Evolutionary conservation across 2,888 invertebrate species (phyloP).

Genomic region (Leucoptera coffeella): DNA sequence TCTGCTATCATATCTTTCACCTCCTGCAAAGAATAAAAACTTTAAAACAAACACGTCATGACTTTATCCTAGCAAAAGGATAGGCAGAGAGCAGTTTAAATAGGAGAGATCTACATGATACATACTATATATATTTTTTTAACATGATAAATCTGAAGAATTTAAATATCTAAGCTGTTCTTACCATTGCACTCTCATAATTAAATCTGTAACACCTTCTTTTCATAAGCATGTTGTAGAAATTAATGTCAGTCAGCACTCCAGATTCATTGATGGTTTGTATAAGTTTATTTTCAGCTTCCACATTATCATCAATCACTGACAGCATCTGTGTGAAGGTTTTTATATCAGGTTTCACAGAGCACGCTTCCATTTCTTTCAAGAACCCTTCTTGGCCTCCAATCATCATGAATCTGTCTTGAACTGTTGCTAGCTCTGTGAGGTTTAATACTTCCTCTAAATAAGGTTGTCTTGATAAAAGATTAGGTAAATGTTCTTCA

Average conservation of each 20-base stretch:
- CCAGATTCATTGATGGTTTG: slow-evolving; percentile 50
- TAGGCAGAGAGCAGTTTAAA: too few relatives aligned
- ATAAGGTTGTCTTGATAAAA: slow-evolving; percentile 55
- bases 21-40: slow-evolving; percentile 26
- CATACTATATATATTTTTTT: too few relatives aligned
- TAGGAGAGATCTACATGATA: too few relatives aligned
- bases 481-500: slow-evolving; percentile 52
- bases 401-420: slow-evolving; percentile 67
- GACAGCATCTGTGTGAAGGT: slow-evolving; percentile 74
- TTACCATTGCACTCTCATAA: slow-evolving; percentile 65
- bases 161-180: too few relatives aligned
- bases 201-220: slow-evolving; percentile 66
- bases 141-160: too few relatives aligned
- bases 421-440: slow-evolving; percentile 49
- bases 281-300: slow-evolving; percentile 66
- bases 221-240: slow-evolving; percentile 83
- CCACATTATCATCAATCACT: slow-evolving; percentile 57
- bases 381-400: slow-evolving; percentile 78
- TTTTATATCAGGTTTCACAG: slow-evolving; percentile 68
- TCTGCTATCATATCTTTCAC: slow-evolving; percentile 50
- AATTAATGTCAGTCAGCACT: slow-evolving; percentile 68
- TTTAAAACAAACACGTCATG: too few relatives aligned
- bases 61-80: too few relatives aligned
- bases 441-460: slow-evolving; percentile 57
- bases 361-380: slow-evolving; percentile 61